Base-by-base conservation (phyloP, 2,797 vertebrate genomes). In the Microhierax caerulescens region DNA sequence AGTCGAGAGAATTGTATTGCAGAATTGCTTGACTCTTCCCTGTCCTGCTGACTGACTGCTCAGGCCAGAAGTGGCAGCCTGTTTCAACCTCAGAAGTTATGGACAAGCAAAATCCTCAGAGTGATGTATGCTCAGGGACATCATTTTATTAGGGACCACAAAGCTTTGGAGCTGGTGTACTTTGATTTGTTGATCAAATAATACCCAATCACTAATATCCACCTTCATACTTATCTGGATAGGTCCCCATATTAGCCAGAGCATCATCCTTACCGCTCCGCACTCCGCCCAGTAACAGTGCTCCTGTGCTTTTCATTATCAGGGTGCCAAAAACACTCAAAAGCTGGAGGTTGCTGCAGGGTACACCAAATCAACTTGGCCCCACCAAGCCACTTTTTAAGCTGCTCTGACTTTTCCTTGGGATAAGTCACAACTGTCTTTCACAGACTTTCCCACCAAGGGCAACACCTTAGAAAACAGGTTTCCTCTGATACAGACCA, bases 201-300 rank as follows among this genome's bases (percentile, higher is more conserved):
- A 64, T 41, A 67, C 3, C 65, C 13, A 41, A 13, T 34, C 37
- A 64, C 7, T 50, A 54, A 23, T 23, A 67, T 56, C 6, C 3
- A 19, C 11, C 43, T 9, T 64, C 21, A 59, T 10, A 36, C 14
- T 54, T 19, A 72, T 19, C 39, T 63, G 41, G 11, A 51, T 60
- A 20, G 23, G 19, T 63, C 5, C 24, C 9, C 11, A 3, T 11
- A 36, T 9, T 11, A 80, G 39, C 59, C 48, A 82, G n/a, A 74
- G n/a, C 27, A 41, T 19, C 27, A 32, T 7, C 21, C 36, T 63
- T 43, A 24, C 25, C 2, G 4, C 16, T 75, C 9, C 21, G 10
- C 0, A 0, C 7, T 63, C 18, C 9, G 3, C 7, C 23, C 15
- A 21, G 41, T n/a, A 63, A 53, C 0, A 1, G 9, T n/a, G 11